Evolutionary conservation across 2,113 vertebrate species (phyloP).

Genomic region (Phainopepla nitens): DNA sequence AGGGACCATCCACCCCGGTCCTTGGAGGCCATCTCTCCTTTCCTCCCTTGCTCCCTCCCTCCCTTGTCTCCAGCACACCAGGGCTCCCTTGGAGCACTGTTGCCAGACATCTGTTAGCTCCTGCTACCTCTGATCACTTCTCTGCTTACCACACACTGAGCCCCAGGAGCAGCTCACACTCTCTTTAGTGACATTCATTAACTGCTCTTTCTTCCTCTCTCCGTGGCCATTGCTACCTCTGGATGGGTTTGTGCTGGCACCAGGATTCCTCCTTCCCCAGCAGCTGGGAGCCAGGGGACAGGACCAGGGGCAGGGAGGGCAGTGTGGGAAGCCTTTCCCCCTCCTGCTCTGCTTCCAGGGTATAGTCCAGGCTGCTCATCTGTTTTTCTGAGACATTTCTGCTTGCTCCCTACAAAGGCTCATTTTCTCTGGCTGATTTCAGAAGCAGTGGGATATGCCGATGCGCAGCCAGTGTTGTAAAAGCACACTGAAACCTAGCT

Average conservation of each 20-base stretch:
- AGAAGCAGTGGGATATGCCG: slow-evolving; percentile 46
- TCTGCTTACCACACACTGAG: not conserved
- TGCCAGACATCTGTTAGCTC: not conserved
- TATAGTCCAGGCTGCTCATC: not conserved
- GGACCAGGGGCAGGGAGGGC: not conserved
- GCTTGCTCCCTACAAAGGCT: slow-evolving; percentile 13
- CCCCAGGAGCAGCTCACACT: not conserved
- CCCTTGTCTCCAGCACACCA: not conserved
- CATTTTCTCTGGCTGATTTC: slow-evolving; percentile 49
- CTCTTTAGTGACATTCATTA: not conserved
- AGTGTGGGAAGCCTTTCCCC: not conserved
- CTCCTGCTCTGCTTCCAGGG: not conserved
- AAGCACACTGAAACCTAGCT: slow-evolving; percentile 50
- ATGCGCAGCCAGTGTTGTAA: slow-evolving; percentile 40
- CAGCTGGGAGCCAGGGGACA: not conserved
- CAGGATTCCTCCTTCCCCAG: not conserved
- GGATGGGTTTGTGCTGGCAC: not conserved
- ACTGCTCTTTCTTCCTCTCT: not conserved
- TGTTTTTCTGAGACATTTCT: slow-evolving; percentile 15
- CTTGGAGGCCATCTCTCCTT: not conserved
- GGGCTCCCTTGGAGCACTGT: not conserved
- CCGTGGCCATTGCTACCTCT: not conserved
- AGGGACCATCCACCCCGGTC: not conserved
- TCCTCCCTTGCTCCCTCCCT: not conserved
- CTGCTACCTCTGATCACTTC: not conserved